These are phyloP conservation scores for Drosophila kanapiae DNA, from an alignment of 1,140 invertebrate species.

Conservation along the genomic window DNA sequence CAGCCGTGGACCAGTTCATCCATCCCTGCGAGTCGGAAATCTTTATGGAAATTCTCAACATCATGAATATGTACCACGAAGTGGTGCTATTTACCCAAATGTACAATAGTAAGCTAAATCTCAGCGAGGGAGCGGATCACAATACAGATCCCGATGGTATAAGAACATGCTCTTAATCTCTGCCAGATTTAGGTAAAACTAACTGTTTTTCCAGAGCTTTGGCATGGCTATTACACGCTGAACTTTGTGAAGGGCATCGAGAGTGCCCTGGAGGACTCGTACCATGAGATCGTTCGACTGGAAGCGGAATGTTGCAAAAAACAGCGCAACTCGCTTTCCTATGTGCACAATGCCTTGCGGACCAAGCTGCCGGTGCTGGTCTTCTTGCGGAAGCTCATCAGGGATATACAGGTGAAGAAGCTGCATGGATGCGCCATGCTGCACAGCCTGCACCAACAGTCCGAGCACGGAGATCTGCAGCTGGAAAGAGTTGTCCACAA, in stretches of 20 bases:
- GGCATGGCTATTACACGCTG: slow-evolving; percentile 87
- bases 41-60: slow-evolving; percentile 67
- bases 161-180: not conserved
- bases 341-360: slow-evolving; percentile 86
- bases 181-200: not conserved
- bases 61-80: slow-evolving; percentile 60
- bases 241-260: slow-evolving; percentile 88
- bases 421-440: slow-evolving; percentile 88
- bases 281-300: slow-evolving; percentile 86
- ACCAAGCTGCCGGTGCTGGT: slow-evolving; percentile 86
- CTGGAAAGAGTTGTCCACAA: slow-evolving; percentile 86
- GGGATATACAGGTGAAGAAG: slow-evolving; percentile 86
- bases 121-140: not conserved
- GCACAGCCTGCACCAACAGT: slow-evolving; percentile 87
- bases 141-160: slow-evolving; percentile 1
- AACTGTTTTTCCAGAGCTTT: slow-evolving; percentile 20
- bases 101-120: not conserved
- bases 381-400: slow-evolving; percentile 87
- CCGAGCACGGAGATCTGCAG: slow-evolving; percentile 86
- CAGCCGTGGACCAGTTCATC: slow-evolving; percentile 59
- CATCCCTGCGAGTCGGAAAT: slow-evolving; percentile 79
- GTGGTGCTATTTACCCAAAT: slow-evolving; percentile 62
- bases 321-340: slow-evolving; percentile 86
- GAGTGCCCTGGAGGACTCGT: slow-evolving; percentile 87
- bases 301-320: slow-evolving; percentile 86